Evolutionary conservation across 1,140 invertebrate species (phyloP).

Genomic region (Atopsyche davidsoni): DNA sequence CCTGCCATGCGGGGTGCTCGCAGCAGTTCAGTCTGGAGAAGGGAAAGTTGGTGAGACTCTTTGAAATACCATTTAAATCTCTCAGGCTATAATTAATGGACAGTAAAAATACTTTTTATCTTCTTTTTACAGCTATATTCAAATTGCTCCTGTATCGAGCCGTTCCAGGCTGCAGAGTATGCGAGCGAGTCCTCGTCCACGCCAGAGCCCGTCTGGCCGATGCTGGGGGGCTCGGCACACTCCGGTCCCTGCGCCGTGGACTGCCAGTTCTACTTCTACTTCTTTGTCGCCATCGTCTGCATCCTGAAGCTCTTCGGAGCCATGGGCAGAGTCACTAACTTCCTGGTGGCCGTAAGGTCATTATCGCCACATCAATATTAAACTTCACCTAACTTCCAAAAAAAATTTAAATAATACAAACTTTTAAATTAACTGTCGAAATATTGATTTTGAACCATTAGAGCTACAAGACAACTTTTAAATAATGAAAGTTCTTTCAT

Average conservation of each 20-base stretch:
- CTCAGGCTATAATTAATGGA: too few species aligned
- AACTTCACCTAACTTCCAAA: too few species aligned
- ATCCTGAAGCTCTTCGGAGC: conserved; percentile 61
- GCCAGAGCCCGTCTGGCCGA: background rate
- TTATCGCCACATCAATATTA: too few species aligned
- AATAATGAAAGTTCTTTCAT: too few species aligned
- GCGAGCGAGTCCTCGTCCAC: background rate
- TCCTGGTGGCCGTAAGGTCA: conserved; percentile 58
- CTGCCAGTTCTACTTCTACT: conserved; percentile 58
- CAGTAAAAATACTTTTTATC: background rate
- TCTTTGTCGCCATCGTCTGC: conserved; percentile 62
- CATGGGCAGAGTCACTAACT: conserved; percentile 62
- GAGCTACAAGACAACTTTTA: too few species aligned
- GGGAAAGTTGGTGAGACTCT: conserved; percentile 40
- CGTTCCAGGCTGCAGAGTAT: conserved; percentile 7
- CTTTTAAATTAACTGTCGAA: too few species aligned
- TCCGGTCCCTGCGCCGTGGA: conserved; percentile 61
- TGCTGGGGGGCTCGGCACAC: conserved; percentile 43
- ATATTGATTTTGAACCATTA: too few species aligned
- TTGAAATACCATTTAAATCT: too few species aligned
- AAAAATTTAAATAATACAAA: too few species aligned
- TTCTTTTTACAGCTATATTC: conserved; percentile 40
- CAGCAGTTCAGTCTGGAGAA: conserved; percentile 34
- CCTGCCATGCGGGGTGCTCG: conserved; percentile 65
- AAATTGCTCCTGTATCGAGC: conserved; percentile 52